Evolutionary conservation across 1,140 invertebrate genomes (phyloP).

Genomic region (Bombus sylvicola): DNA sequence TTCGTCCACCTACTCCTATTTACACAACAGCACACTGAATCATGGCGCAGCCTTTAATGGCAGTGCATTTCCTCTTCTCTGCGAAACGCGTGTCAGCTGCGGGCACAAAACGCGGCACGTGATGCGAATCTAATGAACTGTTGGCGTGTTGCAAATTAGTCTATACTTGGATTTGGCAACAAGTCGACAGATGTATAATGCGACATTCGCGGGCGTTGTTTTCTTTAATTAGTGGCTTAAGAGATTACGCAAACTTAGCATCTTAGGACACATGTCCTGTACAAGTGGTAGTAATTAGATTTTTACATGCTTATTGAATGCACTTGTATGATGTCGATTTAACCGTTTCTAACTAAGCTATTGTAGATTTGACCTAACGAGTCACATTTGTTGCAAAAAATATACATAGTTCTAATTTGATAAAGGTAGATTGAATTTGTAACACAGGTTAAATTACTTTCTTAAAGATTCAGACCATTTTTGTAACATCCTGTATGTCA

Average conservation of each 20-base stretch:
- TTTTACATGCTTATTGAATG: background rate
- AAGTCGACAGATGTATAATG: slow-evolving; percentile 12
- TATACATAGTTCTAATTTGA: too few relatives aligned
- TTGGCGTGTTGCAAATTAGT: slow-evolving; percentile 34
- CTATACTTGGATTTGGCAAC: background rate
- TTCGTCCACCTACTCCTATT: slow-evolving; percentile 13
- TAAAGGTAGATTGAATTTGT: too few relatives aligned
- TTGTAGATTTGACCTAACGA: background rate
- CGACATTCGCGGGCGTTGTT: background rate
- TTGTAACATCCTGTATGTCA: too few relatives aligned
- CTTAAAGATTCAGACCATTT: too few relatives aligned
- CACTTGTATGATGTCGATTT: background rate
- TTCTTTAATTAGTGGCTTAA: slow-evolving; percentile 6
- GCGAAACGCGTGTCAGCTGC: slow-evolving; percentile 4
- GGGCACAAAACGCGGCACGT: background rate
- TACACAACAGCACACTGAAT: slow-evolving; percentile 11
- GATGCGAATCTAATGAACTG: slow-evolving; percentile 55
- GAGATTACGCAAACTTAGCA: background rate
- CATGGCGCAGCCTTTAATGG: background rate
- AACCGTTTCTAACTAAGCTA: too few relatives aligned
- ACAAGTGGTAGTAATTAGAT: background rate
- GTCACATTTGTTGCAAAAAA: too few relatives aligned
- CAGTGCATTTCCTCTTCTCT: slow-evolving; percentile 5
- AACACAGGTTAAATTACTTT: too few relatives aligned
- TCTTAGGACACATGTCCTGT: background rate